Evolutionary conservation across 2,888 invertebrate species (phyloP).

Genomic region (Sabatieria punctata): DNA sequence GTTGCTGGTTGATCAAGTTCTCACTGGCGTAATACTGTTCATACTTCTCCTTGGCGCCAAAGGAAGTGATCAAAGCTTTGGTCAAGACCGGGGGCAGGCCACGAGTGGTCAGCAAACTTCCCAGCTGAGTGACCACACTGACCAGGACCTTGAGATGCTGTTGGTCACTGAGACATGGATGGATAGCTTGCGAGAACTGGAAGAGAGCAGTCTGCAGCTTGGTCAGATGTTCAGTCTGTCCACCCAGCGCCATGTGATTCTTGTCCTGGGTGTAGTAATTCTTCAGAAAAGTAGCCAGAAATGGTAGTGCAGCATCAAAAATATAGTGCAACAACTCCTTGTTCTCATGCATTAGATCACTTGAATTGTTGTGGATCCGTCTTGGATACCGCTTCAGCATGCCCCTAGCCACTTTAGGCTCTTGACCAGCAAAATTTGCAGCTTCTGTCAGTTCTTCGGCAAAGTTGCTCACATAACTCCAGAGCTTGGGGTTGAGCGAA

Average conservation of each 20-base stretch:
- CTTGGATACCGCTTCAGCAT: background rate
- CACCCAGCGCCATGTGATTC: too few relatives aligned
- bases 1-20: slow-evolving; percentile 27
- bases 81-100: too few relatives aligned
- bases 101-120: too few relatives aligned
- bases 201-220: background rate
- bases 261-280: slow-evolving; percentile 27
- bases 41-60: too few relatives aligned
- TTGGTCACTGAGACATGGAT: background rate
- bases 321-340: slow-evolving; percentile 22
- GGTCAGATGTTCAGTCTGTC: too few relatives aligned
- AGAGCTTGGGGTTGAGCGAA: background rate
- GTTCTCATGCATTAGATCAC: background rate
- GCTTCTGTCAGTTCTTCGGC: background rate
- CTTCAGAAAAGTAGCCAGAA: slow-evolving; percentile 30
- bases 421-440: background rate
- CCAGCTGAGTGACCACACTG: too few relatives aligned
- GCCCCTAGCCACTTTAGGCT: background rate
- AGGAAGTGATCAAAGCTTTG: too few relatives aligned
- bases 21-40: slow-evolving; percentile 27
- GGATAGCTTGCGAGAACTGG: background rate
- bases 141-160: background rate
- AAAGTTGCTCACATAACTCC: background rate
- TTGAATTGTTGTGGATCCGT: background rate
- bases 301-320: slow-evolving; percentile 31